Evolutionary conservation across 2,888 invertebrate genomes (phyloP).

Genomic region (Melanotus villosus): DNA sequence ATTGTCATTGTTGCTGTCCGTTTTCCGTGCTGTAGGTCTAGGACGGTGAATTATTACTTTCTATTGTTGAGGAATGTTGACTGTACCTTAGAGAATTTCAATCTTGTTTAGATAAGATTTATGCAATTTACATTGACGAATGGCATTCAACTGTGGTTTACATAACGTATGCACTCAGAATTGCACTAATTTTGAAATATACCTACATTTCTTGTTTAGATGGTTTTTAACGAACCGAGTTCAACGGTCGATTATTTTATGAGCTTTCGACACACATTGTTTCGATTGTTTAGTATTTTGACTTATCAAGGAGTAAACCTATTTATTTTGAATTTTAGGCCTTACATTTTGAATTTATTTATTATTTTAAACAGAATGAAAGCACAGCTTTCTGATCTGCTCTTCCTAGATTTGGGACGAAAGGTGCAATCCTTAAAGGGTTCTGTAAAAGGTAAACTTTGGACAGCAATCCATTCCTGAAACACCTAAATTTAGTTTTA

Average conservation of each 20-base stretch:
- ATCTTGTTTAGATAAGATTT: slow-evolving; percentile 52
- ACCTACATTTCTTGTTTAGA: slow-evolving; percentile 1
- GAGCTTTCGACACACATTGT: not conserved
- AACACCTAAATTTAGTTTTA: no score
- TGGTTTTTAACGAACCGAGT: slow-evolving; percentile 6
- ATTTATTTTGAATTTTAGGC: no score
- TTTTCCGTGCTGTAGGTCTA: slow-evolving; percentile 38
- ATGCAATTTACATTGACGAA: slow-evolving; percentile 52
- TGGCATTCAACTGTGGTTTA: slow-evolving; percentile 33
- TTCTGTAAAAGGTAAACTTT: no score
- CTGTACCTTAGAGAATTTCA: slow-evolving; percentile 49
- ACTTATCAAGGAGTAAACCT: no score
- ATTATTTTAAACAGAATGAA: no score
- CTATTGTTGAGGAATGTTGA: slow-evolving; percentile 50
- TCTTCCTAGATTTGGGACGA: no score
- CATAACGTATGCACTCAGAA: slow-evolving; percentile 31
- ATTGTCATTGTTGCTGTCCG: slow-evolving; percentile 13
- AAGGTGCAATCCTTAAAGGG: no score
- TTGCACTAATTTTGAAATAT: slow-evolving; percentile 24
- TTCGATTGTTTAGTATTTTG: no score
- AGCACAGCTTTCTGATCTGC: no score
- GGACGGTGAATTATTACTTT: slow-evolving; percentile 49
- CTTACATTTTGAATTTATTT: no score
- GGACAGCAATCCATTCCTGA: no score
- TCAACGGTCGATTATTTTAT: slow-evolving; percentile 1